Evolutionary conservation across 2,888 invertebrate genomes (phyloP).

Genomic region (Capitulum mitella): DNA sequence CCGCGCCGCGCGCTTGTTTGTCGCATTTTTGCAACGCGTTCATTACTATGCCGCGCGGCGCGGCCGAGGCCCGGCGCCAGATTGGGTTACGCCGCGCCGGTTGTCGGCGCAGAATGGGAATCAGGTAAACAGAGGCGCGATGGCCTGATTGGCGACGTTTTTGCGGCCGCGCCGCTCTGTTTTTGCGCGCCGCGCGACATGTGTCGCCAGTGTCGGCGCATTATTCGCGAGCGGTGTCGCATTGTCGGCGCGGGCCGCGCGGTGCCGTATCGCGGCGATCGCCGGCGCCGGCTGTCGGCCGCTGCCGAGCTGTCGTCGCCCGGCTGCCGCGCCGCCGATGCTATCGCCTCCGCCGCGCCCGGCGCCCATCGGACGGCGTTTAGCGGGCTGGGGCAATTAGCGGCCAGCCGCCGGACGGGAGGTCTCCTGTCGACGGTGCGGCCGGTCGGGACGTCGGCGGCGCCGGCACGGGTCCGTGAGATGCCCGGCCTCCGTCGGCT

Average conservation of each 20-base stretch:
- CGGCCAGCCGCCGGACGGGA: too few relatives aligned
- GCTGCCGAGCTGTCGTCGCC: neutral
- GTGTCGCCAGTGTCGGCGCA: constrained; percentile 16
- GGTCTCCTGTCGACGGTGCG: too few relatives aligned
- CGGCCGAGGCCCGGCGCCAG: neutral
- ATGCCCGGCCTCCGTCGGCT: too few relatives aligned
- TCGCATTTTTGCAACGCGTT: constrained; percentile 17
- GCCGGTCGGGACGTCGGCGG: too few relatives aligned
- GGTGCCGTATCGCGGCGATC: constrained; percentile 12
- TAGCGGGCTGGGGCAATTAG: neutral
- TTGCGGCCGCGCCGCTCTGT: neutral
- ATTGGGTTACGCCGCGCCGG: neutral
- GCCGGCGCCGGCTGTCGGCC: neutral
- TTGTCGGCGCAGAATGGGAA: neutral
- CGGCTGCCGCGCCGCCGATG: neutral
- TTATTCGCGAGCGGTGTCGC: neutral
- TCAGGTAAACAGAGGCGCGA: constrained; percentile 12
- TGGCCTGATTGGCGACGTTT: neutral
- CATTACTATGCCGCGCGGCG: neutral
- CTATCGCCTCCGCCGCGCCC: neutral
- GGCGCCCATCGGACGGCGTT: too few relatives aligned
- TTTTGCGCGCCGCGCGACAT: neutral
- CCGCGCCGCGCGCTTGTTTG: neutral
- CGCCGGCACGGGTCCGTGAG: too few relatives aligned
- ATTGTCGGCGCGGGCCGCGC: neutral